Evolutionary conservation across 1,140 invertebrate species (phyloP), one percentile per base, ranked within the genome.

Genomic region (Drosophila kurseongensis): DNA sequence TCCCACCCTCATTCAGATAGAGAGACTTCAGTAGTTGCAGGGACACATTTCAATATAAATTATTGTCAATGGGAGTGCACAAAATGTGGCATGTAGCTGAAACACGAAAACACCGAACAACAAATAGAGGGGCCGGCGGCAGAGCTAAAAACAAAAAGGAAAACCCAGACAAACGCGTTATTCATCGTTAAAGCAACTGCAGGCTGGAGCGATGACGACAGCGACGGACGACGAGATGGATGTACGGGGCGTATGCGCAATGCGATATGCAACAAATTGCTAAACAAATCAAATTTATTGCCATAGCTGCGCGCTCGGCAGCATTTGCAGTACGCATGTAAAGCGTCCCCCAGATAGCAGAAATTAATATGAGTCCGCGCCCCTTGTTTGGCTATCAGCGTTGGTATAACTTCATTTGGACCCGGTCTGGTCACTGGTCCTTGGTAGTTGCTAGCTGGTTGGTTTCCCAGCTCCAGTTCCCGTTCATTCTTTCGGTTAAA

Each of bases 231-330:
- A 6, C 47, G 65, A 88, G 83, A 86, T 86, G 83, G 71, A 86
- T 86, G 83, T 65, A 86, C 63, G 83, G 83, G 83, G 83, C 84
- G 83, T 86, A 86, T 89, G 80, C 84, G 83, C 83, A 88, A 78
- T 88, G 84, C 77, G 84, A 89, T 89, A 89, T 89, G 84, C 84
- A 84, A 89, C 84, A 89, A 89, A 89, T 89, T 89, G 84, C 84
- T 89, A 89, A 89, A 89, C 84, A 89, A 89, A 89, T 89, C 84
- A 89, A 89, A 89, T 89, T 89, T 89, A 89, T 89, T 89, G 84
- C 84, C 55, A 75, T 56, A 66, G 36, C 60, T 54, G 65, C 76
- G 78, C 67, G 51, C 65, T 57, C 60, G 67, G 41, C 61, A 59
- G 55, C 47, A 69, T 61, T 50, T 63, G 59, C 57, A 69, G 58